Base-by-base conservation (phyloP, 2,888 invertebrate genomes). In the Idaea straminata region DNA sequence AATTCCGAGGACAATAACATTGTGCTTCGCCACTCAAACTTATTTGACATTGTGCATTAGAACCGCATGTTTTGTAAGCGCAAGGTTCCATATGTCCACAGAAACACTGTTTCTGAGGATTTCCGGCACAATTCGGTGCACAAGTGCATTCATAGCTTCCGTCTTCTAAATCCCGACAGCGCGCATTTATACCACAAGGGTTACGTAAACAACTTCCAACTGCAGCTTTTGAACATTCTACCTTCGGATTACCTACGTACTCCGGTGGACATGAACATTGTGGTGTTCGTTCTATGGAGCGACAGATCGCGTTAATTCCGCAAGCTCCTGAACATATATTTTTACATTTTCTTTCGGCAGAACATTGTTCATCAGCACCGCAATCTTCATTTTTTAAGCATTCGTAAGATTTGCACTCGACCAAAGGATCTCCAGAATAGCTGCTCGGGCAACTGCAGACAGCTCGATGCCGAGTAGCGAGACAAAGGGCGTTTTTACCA, bases 361-460 rank as follows among this genome's bases (percentile, higher is more conserved):
- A 94, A 80, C 98, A 98, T 72, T 94, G 94, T 85, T 97, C 97
- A 76, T 95, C 96, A 2, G 94, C 79, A 64, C 96, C 96, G 80
- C 98, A 98, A 77, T 98, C 97, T 7, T 94, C 93, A 81, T 97
- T 95, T 62, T 92, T 91, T 64, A 94, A 93, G 77, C 98, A 98
- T 88, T 97, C 97, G 72, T 96, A 95, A 70, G 95, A 94, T 69
- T 94, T 94, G 77, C 97, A 97, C 78, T 95, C 94, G 71, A 94
- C 95, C 66, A 94, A 94, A 0, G 97, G 97, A 81, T 97, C 96
- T 0, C 97, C 97, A 73, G 96, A 96, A 80, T 94, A 97, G 15
- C 98, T 97, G 79, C 97, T 96, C 0, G 97, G 97, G 81, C 98
- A 98, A 67, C 97, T 94, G 82, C 98, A 98, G 4, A 98, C 94